Evolutionary conservation across 2,113 vertebrate genomes (phyloP), one percentile per base, ranked within the genome.

Genomic region (Phocoena phocoena): DNA sequence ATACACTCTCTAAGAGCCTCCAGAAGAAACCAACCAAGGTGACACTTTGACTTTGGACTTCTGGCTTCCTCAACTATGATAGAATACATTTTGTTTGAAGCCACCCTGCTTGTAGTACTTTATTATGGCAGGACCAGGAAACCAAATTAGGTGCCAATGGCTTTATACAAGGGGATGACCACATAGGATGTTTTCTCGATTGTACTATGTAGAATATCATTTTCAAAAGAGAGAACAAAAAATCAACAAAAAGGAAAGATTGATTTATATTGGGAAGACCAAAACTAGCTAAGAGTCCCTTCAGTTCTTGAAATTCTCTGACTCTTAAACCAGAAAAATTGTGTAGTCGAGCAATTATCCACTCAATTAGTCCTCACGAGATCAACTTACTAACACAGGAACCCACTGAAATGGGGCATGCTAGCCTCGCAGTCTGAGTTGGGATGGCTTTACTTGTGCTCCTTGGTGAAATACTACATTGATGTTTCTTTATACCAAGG

Each of bases 401-500:
- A 74, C 8, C 26, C 17, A 18, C 25, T 31, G 4, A 68, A 62
- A 92, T 23, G 7, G 14, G 17, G 44, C 84, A 6, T 18, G 4
- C 70, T 85, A 53, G 11, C 47, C n/a, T 92, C 55, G 23, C 63
- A 31, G 8, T 67, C 6, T 88, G 23, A 67, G 14, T 23, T 11
- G 21, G 71, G 50, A 88, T 80, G 1, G 21, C 36, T 92, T 73
- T 17, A 38, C 6, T 41, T 71, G 1, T 50, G 13, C 26, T n/a
- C 38, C 41, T 81, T 71, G 55, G 47, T 65, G 15, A 91, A 85
- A 76, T 38, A 13, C 15, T 41, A 63, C 41, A 2, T 33, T 67
- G 44, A 62, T 28, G 73, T 93, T 93, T 92, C 92, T 91, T 95
- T 88, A 58, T 4, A 63, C 5, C 31, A 89, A 95, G 21, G 15